Evolutionary conservation across 2,113 vertebrate genomes (phyloP).

Genomic region (Zosterops japonicus): DNA sequence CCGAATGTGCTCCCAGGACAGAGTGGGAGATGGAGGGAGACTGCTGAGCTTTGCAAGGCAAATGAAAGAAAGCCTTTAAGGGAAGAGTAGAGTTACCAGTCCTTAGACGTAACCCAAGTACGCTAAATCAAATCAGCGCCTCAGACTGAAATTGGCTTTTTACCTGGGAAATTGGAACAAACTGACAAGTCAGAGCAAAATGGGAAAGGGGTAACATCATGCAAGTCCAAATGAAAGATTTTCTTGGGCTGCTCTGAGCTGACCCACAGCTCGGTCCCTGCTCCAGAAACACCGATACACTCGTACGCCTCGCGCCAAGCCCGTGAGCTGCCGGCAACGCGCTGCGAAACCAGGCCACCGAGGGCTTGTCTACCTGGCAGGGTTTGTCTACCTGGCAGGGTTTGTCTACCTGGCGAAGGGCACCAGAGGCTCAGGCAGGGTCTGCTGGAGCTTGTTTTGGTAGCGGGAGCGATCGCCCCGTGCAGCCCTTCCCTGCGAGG

Average conservation of each 20-base stretch:
- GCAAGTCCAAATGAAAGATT: neutral
- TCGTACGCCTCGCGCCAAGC: accelerated
- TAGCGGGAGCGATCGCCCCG: neutral
- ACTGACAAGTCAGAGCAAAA: neutral
- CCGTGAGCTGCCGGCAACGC: neutral
- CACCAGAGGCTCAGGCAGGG: neutral
- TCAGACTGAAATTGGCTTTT: neutral
- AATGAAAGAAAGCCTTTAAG: constrained; percentile 20
- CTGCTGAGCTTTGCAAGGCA: constrained; percentile 17
- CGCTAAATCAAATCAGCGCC: neutral
- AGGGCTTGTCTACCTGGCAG: neutral
- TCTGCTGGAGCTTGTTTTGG: neutral
- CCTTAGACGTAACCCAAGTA: neutral
- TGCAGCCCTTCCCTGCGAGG: neutral
- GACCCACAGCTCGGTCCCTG: accelerated
- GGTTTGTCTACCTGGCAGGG: neutral
- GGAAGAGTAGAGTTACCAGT: constrained; percentile 13
- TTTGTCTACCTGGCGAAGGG: neutral
- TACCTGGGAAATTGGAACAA: neutral
- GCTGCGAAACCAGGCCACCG: accelerated
- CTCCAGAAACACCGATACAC: accelerated
- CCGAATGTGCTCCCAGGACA: accelerated
- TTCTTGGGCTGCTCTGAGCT: accelerated
- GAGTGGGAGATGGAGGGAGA: neutral
- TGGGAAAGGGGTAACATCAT: neutral